Percentiles rank a stretch among this genome's conserved stretches.
These are phyloP conservation scores for Eptatretus burgeri DNA, from an alignment of 2,113 vertebrate species.

Conservation along the genomic window DNA sequence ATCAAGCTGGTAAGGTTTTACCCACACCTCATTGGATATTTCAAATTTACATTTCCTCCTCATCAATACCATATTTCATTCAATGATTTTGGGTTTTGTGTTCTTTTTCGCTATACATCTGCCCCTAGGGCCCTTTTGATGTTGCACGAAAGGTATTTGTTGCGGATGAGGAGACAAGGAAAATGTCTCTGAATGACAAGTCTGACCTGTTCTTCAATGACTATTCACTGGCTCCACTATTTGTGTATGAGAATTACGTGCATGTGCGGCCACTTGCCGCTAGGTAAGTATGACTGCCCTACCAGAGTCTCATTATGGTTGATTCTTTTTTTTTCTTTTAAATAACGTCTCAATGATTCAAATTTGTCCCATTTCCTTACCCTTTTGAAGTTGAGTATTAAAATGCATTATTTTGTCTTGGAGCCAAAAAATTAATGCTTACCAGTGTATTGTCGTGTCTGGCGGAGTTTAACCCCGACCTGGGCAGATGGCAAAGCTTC, in stretches of 20 bases:
- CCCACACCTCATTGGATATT: not conserved
- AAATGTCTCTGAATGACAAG: constrained; percentile 68
- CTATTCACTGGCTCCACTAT: constrained; percentile 77
- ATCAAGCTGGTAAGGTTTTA: constrained; percentile 34
- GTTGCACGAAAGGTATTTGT: constrained; percentile 69
- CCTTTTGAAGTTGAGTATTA: too few species aligned
- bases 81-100: not conserved
- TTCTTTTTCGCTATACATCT: not conserved
- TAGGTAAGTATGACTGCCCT: constrained; percentile 22
- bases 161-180: constrained; percentile 32
- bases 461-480: too few species aligned
- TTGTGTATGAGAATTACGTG: constrained; percentile 80
- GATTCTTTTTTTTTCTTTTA: too few species aligned
- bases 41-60: too few species aligned
- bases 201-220: constrained; percentile 86
- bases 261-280: constrained; percentile 55
- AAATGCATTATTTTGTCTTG: too few species aligned
- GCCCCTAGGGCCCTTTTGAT: constrained; percentile 57
- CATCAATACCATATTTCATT: too few species aligned
- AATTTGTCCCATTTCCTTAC: too few species aligned
- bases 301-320: too few species aligned
- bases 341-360: too few species aligned
- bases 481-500: too few species aligned
- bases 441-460: too few species aligned
- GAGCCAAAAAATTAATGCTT: too few species aligned